Conservation (phyloP, 2,797 vertebrate species). For the Nothura maculosa region DNA sequence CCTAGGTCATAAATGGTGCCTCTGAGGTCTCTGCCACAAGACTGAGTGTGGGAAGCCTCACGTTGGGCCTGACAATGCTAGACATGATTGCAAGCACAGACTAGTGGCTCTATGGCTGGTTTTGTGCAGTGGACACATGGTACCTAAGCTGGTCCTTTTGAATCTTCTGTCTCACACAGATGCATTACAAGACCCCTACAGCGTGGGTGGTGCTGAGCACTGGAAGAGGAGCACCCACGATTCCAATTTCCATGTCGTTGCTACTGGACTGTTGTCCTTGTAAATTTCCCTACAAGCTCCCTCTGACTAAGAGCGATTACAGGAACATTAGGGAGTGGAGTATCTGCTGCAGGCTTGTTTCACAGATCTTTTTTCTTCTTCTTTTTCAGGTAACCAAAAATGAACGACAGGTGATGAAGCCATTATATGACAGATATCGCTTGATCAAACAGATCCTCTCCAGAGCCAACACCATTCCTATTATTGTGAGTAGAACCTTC, state of each 20-base stretch:
- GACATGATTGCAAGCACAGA: neutral
- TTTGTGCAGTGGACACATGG: neutral
- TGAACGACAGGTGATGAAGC: slow-evolving; percentile 96
- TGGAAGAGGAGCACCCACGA: neutral
- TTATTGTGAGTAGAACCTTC: slow-evolving; percentile 90
- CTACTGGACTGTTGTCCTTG: neutral
- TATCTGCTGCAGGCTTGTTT: neutral
- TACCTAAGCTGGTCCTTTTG: neutral
- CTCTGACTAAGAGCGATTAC: neutral
- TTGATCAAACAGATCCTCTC: slow-evolving; percentile 97
- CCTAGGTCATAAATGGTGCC: neutral
- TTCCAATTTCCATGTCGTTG: neutral
- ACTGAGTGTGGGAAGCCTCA: neutral
- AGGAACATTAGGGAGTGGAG: neutral
- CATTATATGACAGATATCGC: slow-evolving; percentile 96
- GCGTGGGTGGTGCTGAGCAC: neutral
- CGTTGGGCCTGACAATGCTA: neutral
- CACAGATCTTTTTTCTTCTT: neutral
- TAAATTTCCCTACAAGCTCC: neutral
- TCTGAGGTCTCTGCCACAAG: neutral
- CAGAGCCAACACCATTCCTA: slow-evolving; percentile 92
- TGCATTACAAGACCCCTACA: neutral
- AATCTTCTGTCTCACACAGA: neutral
- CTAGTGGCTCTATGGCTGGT: neutral
- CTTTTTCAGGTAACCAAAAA: slow-evolving; percentile 90